These are phyloP conservation scores for Halocaridina rubra DNA, from an alignment of 2,888 invertebrate species.

Conservation along the genomic window DNA sequence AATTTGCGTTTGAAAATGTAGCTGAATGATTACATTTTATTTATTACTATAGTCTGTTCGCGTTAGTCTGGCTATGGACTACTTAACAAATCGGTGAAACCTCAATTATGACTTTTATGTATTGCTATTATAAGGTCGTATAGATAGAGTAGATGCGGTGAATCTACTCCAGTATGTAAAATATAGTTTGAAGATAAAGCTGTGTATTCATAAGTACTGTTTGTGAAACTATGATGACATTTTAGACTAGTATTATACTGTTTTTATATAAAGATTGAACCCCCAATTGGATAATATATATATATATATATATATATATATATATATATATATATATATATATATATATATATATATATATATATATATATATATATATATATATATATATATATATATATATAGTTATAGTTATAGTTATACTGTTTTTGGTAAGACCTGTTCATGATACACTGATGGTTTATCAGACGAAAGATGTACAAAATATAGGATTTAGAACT, in stretches of 20 bases:
- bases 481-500: neutral
- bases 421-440: neutral
- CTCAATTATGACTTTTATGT: no score
- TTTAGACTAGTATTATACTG: neutral
- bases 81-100: no score
- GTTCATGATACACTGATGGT: no score
- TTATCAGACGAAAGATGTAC: no score
- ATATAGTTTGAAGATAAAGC: neutral
- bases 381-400: constrained; percentile 21
- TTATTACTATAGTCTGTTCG: no score
- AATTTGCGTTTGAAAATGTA: no score
- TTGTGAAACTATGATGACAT: neutral
- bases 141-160: no score
- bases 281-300: neutral
- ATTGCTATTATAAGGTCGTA: no score
- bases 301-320: neutral
- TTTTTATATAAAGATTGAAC: neutral
- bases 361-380: constrained; percentile 13
- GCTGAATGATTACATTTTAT: no score
- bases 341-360: neutral
- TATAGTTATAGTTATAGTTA: neutral
- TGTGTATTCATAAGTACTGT: neutral
- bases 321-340: neutral
- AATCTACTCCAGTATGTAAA: no score
- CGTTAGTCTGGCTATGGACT: no score